Evolutionary conservation across 1,140 invertebrate genomes (phyloP).

Genomic region (Magallana angulata): DNA sequence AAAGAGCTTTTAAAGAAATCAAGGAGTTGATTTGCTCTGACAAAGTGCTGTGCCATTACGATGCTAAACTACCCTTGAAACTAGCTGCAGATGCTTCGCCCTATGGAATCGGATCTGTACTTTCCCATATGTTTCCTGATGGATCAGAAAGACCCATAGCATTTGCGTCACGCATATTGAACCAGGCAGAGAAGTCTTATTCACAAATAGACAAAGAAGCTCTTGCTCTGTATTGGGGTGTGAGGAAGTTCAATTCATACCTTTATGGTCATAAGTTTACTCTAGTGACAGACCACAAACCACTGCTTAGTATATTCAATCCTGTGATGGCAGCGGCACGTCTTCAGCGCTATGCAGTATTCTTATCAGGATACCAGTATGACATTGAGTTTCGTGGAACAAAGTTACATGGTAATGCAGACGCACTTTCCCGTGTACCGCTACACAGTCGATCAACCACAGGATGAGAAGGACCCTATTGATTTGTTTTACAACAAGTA

Average conservation of each 20-base stretch:
- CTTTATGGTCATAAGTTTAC: conserved; percentile 73
- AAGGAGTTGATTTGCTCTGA: conserved; percentile 46
- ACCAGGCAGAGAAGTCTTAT: conserved; percentile 80
- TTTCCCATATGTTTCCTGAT: conserved; percentile 77
- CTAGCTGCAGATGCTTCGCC: conserved; percentile 80
- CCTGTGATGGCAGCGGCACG: conserved; percentile 61
- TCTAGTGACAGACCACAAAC: conserved; percentile 71
- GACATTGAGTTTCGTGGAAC: conserved; percentile 49
- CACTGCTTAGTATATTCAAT: conserved; percentile 68
- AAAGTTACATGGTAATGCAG: conserved; percentile 67
- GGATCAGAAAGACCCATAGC: conserved; percentile 67
- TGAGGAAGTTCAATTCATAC: conserved; percentile 80
- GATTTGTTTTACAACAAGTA: conserved; percentile 34
- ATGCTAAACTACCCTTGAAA: conserved; percentile 74
- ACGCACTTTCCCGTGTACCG: conserved; percentile 40
- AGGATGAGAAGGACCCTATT: background rate
- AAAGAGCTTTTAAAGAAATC: conserved; percentile 3
- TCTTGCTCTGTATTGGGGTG: conserved; percentile 79
- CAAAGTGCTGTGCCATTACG: conserved; percentile 74
- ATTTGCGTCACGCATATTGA: conserved; percentile 78
- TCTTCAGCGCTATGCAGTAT: conserved; percentile 51
- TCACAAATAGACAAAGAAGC: conserved; percentile 82
- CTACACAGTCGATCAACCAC: background rate
- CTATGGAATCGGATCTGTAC: conserved; percentile 79
- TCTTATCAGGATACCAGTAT: conserved; percentile 50